phyloP scores from a whole-genome alignment of 2,888 invertebrate genomes.

The Melanostoma mellinum region DNA sequence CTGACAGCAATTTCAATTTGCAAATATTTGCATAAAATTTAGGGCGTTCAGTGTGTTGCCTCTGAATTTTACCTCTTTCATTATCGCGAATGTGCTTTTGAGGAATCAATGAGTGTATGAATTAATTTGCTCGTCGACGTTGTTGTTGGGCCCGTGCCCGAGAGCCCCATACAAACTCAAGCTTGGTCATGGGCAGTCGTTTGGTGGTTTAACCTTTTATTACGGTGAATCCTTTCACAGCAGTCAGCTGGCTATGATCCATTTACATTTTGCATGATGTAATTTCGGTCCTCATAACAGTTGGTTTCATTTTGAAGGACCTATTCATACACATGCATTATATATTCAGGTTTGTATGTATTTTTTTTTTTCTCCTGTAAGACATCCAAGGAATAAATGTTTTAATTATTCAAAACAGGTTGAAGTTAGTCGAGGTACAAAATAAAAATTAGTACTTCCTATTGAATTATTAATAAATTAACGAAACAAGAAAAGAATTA shows the following conservation, averaged over 20 bases:
- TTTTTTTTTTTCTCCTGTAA: not conserved
- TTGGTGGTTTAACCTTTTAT: constrained; percentile 37
- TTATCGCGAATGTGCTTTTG: constrained; percentile 24
- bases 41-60: constrained; percentile 13
- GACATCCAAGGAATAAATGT: too few species aligned
- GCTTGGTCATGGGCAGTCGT: constrained; percentile 20
- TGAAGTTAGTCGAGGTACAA: constrained; percentile 13
- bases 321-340: not conserved
- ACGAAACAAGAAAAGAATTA: too few species aligned
- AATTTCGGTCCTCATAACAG: constrained; percentile 32
- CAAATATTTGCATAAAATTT: constrained; percentile 63
- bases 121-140: constrained; percentile 33
- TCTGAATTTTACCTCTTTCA: not conserved
- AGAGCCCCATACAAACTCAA: not conserved
- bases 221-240: constrained; percentile 25
- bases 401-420: constrained; percentile 32
- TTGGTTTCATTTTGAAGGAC: constrained; percentile 4
- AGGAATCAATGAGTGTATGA: constrained; percentile 39
- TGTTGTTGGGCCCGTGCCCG: not conserved
- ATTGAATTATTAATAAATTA: constrained; percentile 52
- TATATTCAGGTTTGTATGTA: constrained; percentile 20
- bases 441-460: constrained; percentile 11
- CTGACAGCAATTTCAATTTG: constrained; percentile 59
- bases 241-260: not conserved
- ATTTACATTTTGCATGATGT: constrained; percentile 18